Percentiles rank a stretch among this genome's conserved stretches.
These are phyloP conservation scores for Vimba vimba DNA, from an alignment of 2,113 vertebrate species.

Conservation along the genomic window DNA sequence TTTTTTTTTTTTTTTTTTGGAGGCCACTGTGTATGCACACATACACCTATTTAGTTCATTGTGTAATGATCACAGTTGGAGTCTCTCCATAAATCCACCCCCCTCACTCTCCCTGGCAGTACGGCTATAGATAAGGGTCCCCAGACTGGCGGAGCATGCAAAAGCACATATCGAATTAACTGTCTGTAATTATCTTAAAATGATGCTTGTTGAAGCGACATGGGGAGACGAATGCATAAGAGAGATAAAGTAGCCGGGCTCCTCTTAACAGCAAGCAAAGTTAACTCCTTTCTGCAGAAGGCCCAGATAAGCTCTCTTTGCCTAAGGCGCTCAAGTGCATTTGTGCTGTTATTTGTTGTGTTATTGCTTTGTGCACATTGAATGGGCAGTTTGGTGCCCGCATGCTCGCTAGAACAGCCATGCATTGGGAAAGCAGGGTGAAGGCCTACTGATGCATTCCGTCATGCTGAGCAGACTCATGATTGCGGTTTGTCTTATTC, in stretches of 20 bases:
- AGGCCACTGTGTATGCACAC: background rate
- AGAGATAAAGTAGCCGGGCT: slow-evolving; percentile 50
- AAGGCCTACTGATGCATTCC: slow-evolving; percentile 12
- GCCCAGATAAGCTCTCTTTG: slow-evolving; percentile 28
- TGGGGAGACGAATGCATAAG: slow-evolving; percentile 47
- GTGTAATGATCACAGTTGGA: slow-evolving; percentile 40
- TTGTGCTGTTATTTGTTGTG: slow-evolving; percentile 44
- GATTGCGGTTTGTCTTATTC: background rate
- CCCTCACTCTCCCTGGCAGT: slow-evolving; percentile 30
- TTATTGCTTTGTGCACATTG: slow-evolving; percentile 42
- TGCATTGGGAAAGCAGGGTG: background rate
- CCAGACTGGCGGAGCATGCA: slow-evolving; percentile 43
- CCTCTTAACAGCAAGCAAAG: slow-evolving; percentile 16
- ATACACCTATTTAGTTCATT: slow-evolving; percentile 17
- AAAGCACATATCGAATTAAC: slow-evolving; percentile 52
- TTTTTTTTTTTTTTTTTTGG: too few relatives aligned
- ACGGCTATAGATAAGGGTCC: slow-evolving; percentile 44
- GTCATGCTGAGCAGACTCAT: slow-evolving; percentile 3
- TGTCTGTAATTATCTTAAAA: slow-evolving; percentile 57
- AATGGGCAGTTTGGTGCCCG: slow-evolving; percentile 34
- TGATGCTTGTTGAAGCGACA: slow-evolving; percentile 52
- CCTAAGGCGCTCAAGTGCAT: slow-evolving; percentile 20
- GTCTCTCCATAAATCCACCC: slow-evolving; percentile 43
- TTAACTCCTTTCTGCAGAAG: slow-evolving; percentile 39
- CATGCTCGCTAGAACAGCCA: background rate